Conservation (phyloP, 2,113 vertebrate genomes). For the Parus major region DNA sequence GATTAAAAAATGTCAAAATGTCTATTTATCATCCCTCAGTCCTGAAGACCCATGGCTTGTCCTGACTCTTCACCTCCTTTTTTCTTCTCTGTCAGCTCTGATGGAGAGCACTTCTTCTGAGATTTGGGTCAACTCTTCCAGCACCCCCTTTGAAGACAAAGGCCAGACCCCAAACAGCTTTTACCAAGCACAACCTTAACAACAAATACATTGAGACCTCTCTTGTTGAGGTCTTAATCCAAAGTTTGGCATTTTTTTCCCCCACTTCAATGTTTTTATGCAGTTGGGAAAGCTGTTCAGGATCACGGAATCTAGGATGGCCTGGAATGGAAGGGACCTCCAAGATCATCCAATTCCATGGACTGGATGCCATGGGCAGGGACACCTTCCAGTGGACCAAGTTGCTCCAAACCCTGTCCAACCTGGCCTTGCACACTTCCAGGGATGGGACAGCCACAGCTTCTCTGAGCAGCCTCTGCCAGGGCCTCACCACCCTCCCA, state of each 20-base stretch:
- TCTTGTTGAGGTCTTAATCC: not conserved
- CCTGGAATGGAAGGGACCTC: not conserved
- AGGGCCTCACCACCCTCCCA: fast-evolving
- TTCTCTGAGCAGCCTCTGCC: not conserved
- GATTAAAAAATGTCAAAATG: not conserved
- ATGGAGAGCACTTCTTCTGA: not conserved
- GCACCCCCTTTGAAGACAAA: not conserved
- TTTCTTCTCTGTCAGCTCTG: not conserved
- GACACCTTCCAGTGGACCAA: fast-evolving
- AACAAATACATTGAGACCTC: not conserved
- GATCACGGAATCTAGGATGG: not conserved
- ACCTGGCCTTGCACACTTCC: not conserved
- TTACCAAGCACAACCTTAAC: not conserved
- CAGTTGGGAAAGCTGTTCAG: not conserved
- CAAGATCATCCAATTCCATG: not conserved
- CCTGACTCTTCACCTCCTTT: not conserved
- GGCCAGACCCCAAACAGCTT: not conserved
- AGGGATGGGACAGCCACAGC: not conserved
- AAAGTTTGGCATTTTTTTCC: not conserved
- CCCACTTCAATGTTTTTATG: not conserved
- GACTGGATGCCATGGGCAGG: not conserved
- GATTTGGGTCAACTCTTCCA: not conserved
- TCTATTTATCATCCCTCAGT: not conserved
- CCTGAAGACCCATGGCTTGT: not conserved
- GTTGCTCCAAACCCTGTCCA: not conserved